phyloP scores from a whole-genome alignment of 2,113 vertebrate genomes.

The Noctilio leporinus region DNA sequence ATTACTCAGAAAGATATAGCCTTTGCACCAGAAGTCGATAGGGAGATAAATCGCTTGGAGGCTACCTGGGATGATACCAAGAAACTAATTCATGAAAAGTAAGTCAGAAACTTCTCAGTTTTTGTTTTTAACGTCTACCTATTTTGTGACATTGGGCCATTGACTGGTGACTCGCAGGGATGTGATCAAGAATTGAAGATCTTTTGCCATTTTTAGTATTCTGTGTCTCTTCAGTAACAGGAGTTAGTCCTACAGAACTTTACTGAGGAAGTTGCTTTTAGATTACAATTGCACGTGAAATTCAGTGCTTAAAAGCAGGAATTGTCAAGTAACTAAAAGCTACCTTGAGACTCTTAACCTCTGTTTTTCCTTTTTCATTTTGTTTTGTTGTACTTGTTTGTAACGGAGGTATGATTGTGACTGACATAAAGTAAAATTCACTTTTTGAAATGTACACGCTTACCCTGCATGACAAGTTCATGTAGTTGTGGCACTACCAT shows the following conservation, averaged over 20 bases:
- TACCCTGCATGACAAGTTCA: neutral
- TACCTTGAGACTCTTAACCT: neutral
- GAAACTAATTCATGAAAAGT: conserved; percentile 87
- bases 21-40: conserved; percentile 83
- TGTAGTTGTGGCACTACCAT: neutral
- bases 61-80: conserved; percentile 87
- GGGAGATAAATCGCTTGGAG: conserved; percentile 84
- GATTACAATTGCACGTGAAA: neutral
- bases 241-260: neutral
- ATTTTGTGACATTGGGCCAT: neutral
- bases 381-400: neutral
- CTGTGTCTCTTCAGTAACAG: neutral
- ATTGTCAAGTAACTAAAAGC: neutral
- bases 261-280: neutral
- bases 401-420: neutral
- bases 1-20: conserved; percentile 88
- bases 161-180: neutral
- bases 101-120: conserved; percentile 56
- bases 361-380: neutral
- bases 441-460: neutral
- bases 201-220: neutral
- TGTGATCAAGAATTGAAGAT: neutral
- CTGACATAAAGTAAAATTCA: neutral
- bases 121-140: neutral
- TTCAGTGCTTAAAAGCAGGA: neutral